Base-by-base conservation (phyloP, 35 echinoderm and acorn worm genomes). In the Strongylocentrotus purpuratus region DNA sequence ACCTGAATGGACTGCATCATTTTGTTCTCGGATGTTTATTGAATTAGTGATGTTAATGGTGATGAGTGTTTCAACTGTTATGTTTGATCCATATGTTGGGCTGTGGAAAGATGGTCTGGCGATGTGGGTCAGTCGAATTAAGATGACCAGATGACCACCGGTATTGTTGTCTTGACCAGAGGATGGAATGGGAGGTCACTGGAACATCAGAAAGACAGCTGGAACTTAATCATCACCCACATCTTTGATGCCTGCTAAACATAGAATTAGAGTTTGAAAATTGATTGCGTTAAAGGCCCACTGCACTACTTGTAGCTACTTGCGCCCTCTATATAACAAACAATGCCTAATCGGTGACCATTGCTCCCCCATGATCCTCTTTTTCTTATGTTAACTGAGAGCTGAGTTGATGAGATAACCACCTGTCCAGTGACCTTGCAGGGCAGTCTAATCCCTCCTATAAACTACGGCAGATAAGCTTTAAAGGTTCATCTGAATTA, bases 1-100 rank as follows among this genome's bases (percentile, higher is more conserved):
- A 20, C 61, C 61, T 70, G 61, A 25, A 28, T 20, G 61, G 61
- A 28, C 18, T 18, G 17, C 22, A 25, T 70, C 61, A 70, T 28
- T 28, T 59, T 59, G 52, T 11, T 17, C 11, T 14, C 52, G 52
- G 52, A 59, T 59, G 52, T 59, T 59, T 14, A 59, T 59, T 59
- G 52, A 70, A 70, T 70, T 28, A 70, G 61, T 20, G 52, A 14
- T 59, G 52, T 59, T 10, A n/a, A 78, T 78, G 65, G 20, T 78
- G 65, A 78, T 78, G 65, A 78, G 65, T 78, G 65, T 78, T 78
- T 78, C 65, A 78, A 78, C 65, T 28, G n/a, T 22, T 78, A 78
- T 78, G 4, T 28, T 28, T 78, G 15, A 78, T n/a, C 28, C 22
- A 78, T 78, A 15, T 78, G 65, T 78, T 28, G 4, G 20, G 28